A percentile compares a stretch with the other conserved stretches of the same genome.
These are phyloP conservation scores for Thyatira batis DNA, from an alignment of 2,888 invertebrate species.

Conservation along the genomic window DNA sequence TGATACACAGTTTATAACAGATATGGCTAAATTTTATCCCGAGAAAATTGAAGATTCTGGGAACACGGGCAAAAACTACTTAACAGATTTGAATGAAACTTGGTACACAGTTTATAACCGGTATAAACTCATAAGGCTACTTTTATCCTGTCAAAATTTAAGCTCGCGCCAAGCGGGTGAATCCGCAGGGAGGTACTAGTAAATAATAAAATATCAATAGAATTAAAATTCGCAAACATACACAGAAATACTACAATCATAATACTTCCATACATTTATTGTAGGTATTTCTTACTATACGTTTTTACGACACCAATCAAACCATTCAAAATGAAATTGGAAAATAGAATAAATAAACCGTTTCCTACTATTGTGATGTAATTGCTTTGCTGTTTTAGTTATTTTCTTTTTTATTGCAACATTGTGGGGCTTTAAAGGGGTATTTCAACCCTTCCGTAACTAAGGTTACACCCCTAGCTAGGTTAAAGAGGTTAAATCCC, in stretches of 20 bases:
- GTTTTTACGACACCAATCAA: constrained; percentile 58
- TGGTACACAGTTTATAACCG: too few relatives aligned
- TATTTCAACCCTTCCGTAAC: not conserved
- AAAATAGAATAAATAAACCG: constrained; percentile 38
- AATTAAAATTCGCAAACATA: not conserved
- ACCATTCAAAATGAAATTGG: constrained; percentile 3
- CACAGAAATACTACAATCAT: constrained; percentile 12
- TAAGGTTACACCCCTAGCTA: not conserved
- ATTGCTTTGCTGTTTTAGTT: not conserved
- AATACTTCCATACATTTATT: constrained; percentile 27
- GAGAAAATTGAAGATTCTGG: too few relatives aligned
- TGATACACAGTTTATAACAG: too few relatives aligned
- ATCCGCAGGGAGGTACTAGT: too few relatives aligned
- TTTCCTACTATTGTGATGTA: constrained; percentile 42
- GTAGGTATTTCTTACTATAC: constrained; percentile 22
- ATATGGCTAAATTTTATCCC: too few relatives aligned
- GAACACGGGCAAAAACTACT: too few relatives aligned
- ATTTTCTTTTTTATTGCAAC: not conserved
- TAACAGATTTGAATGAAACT: too few relatives aligned
- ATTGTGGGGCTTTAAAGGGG: not conserved
- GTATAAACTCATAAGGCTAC: too few relatives aligned
- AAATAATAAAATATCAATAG: not conserved
- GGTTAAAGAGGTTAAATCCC: not conserved
- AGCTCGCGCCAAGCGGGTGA: too few relatives aligned
- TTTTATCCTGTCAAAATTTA: too few relatives aligned